These are phyloP conservation scores for Alentia gelatinosa DNA, from an alignment of 2,888 invertebrate genomes.

Conservation along the genomic window DNA sequence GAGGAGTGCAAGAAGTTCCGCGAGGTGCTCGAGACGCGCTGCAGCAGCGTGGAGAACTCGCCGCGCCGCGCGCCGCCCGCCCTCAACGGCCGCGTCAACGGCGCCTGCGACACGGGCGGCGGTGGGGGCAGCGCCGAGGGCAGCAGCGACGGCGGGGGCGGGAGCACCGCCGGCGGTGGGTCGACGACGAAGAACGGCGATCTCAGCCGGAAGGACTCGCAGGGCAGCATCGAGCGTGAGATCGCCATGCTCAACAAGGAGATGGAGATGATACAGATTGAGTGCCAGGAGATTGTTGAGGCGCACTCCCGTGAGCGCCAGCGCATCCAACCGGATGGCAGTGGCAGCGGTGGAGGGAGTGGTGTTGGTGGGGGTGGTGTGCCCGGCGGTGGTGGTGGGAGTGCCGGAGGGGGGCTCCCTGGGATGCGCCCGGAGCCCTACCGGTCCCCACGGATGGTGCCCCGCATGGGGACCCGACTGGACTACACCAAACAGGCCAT, in stretches of 20 bases:
- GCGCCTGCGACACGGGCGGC: not conserved
- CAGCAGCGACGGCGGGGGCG: not conserved
- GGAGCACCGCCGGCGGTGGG: not conserved
- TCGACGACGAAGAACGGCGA: not conserved
- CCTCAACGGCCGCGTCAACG: not conserved
- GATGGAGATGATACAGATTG: conserved; percentile 84
- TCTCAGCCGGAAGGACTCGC: conserved; percentile 71
- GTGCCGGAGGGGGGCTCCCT: not conserved
- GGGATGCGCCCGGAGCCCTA: conserved; percentile 66
- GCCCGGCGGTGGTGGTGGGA: not conserved
- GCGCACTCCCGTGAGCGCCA: conserved; percentile 75
- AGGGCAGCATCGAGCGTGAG: conserved; percentile 82
- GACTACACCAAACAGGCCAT: conserved; percentile 71
- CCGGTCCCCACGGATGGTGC: conserved; percentile 73
- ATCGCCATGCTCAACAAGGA: conserved; percentile 83
- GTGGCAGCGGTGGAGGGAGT: conserved; percentile 48
- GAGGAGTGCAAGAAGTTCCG: conserved; percentile 76
- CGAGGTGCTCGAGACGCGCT: conserved; percentile 74
- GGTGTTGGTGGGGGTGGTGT: conserved; percentile 56
- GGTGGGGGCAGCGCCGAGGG: not conserved
- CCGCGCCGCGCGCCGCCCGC: conserved; percentile 19
- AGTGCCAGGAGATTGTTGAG: conserved; percentile 82
- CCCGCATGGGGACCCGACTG: conserved; percentile 78
- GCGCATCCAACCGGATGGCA: conserved; percentile 61
- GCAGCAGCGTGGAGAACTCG: conserved; percentile 64